Evolutionary conservation across 1,140 invertebrate genomes (phyloP).

Genomic region (Papilio xuthus): DNA sequence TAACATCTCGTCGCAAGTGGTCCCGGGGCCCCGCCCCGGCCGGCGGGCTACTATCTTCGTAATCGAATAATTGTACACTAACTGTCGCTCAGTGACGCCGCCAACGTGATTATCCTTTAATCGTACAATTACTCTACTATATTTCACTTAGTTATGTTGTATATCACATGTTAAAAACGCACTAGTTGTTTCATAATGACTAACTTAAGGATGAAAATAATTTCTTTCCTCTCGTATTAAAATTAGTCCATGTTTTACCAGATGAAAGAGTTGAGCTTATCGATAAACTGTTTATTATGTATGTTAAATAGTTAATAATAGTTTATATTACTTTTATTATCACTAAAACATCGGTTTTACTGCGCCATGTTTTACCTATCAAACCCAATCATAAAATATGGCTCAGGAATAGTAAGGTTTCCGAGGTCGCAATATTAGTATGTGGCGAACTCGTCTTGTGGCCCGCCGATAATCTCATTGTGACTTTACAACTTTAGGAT

Average conservation of each 20-base stretch:
- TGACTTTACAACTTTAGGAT: slow-evolving; percentile 22
- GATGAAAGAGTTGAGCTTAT: no score
- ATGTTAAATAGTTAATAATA: neutral
- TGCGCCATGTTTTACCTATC: slow-evolving; percentile 12
- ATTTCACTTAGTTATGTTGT: neutral
- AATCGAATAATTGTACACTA: slow-evolving; percentile 18
- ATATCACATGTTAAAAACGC: neutral
- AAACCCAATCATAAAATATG: slow-evolving; percentile 3
- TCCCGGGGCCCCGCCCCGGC: neutral
- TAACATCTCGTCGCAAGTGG: slow-evolving; percentile 10
- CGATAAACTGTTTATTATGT: neutral
- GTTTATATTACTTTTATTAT: neutral
- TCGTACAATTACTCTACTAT: neutral
- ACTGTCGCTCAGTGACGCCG: slow-evolving; percentile 11
- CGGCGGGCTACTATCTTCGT: neutral
- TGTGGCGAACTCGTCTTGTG: slow-evolving; percentile 5
- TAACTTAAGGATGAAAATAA: no score
- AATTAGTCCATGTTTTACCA: no score
- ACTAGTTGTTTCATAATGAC: no score
- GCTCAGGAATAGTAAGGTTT: slow-evolving; percentile 6
- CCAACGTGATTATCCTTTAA: slow-evolving; percentile 11
- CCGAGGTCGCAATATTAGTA: neutral
- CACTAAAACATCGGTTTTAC: slow-evolving; percentile 2
- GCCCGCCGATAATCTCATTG: slow-evolving; percentile 15
- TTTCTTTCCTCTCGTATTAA: no score